Evolutionary conservation across 2,113 vertebrate genomes (phyloP), one percentile per base, ranked within the genome.

Genomic region (Petrocephalus zakoni): DNA sequence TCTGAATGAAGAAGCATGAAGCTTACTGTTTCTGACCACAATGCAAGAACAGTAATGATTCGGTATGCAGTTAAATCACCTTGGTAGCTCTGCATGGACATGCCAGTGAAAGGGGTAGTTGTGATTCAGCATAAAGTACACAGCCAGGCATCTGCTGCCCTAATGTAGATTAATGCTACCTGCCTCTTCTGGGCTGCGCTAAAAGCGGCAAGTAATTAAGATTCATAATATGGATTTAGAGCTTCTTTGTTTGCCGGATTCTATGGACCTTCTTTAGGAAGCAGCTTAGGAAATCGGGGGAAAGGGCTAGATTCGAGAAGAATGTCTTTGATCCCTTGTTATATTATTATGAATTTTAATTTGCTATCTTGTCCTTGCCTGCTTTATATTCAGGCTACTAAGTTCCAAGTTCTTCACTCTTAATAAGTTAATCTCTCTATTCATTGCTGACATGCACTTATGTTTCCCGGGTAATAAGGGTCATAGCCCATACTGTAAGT

Each of bases 91-190:
- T 88, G 68, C 89, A 86, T 91, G 93, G 92, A 95, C 89, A 91
- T n/a, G n/a, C n/a, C n/a, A 93, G 92, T 82, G 86, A 49, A 49
- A 25, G 52, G 84, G 56, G 95, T 91, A 95, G 95, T 94, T 93
- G 94, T 95, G 95, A 95, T 93, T 97, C 95, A 93, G 96, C 95
- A 96, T 94, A 95, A 94, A 94, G 94, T 93, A 94, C 92, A 92
- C 87, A 91, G 82, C 87, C 88, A 93, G 92, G 90, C 88, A 90
- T 95, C 96, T 95, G 95, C 93, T 91, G 0, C 91, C 95, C 96
- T 97, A 97, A 97, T 98, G 95, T 96, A 96, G 97, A 97, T 97
- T 96, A 97, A 97, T 97, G 97, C 2, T 93, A 94, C 93, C 95
- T 96, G 95, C 96, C 96, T 96, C 90, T 90, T 92, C 93, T 92